A percentile compares a stretch with the other conserved stretches of the same genome.
Evolutionary conservation across 1,140 invertebrate species (phyloP).

Genomic region (Euwallacea fornicatus): DNA sequence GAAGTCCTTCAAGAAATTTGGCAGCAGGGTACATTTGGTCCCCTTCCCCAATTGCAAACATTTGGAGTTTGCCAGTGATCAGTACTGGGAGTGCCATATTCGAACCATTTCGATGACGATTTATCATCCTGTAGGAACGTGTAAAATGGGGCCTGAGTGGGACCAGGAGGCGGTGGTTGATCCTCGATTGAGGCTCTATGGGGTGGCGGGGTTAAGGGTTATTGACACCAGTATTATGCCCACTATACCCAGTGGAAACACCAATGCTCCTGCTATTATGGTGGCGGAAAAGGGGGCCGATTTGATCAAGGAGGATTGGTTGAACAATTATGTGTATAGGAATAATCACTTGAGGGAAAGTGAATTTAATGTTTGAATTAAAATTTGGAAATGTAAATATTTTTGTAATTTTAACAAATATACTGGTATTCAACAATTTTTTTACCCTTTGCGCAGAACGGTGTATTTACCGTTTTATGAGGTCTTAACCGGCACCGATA

Average conservation of each 20-base stretch:
- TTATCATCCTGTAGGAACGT: conserved; percentile 79
- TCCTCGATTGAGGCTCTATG: conserved; percentile 74
- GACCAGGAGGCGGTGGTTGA: conserved; percentile 82
- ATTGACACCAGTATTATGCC: conserved; percentile 91
- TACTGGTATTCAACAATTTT: too few species aligned
- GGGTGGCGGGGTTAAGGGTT: conserved; percentile 74
- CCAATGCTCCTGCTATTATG: conserved; percentile 54
- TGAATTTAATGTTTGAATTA: too few species aligned
- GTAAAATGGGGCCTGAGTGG: conserved; percentile 79
- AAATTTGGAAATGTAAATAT: too few species aligned
- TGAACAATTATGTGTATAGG: conserved; percentile 22
- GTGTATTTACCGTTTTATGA: too few species aligned
- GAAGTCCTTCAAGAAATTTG: conserved; percentile 78
- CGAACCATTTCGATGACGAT: conserved; percentile 84
- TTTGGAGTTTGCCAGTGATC: conserved; percentile 71
- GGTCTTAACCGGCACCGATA: too few species aligned
- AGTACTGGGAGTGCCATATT: conserved; percentile 84
- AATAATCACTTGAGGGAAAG: too few species aligned
- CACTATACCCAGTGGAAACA: conserved; percentile 64
- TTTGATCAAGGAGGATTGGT: conserved; percentile 57
- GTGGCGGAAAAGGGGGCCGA: conserved; percentile 54
- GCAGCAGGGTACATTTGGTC: conserved; percentile 70
- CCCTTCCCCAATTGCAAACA: conserved; percentile 79
- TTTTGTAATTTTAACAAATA: too few species aligned
- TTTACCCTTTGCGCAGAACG: too few species aligned